A percentile compares a stretch with the other conserved stretches of the same genome.
These are phyloP conservation scores for Lampris megalopsis DNA, from an alignment of 2,113 vertebrate genomes.

Conservation along the genomic window DNA sequence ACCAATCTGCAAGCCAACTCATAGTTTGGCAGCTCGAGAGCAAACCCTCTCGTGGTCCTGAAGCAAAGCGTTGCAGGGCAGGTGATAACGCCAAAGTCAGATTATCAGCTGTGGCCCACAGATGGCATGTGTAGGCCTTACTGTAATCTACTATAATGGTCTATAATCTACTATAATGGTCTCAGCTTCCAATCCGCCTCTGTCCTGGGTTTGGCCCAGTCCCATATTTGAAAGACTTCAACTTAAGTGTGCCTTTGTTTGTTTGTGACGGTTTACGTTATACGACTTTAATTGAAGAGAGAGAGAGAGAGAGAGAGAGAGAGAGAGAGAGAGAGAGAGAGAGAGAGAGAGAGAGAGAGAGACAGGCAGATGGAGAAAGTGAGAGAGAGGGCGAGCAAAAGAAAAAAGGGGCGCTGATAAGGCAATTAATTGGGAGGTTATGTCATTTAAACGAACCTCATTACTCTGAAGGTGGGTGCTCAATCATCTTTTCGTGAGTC, in stretches of 20 bases:
- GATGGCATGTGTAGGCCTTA: constrained; percentile 1
- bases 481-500: background rate
- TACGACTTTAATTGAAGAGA: background rate
- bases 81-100: background rate
- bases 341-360: background rate
- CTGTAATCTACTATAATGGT: background rate
- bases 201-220: background rate
- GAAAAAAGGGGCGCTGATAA: too few relatives aligned
- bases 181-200: constrained; percentile 8
- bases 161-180: too few relatives aligned
- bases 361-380: background rate
- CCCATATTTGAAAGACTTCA: background rate
- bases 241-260: background rate
- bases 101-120: constrained; percentile 17
- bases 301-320: background rate
- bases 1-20: constrained; percentile 7
- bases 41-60: constrained; percentile 14
- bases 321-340: constrained; percentile 2
- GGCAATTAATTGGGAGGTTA: background rate
- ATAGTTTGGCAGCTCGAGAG: constrained; percentile 13
- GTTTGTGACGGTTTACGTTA: background rate
- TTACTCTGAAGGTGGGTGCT: constrained; percentile 14
- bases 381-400: background rate
- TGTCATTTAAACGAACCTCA: constrained; percentile 41
- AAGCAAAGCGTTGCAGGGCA: constrained; percentile 10